Evolutionary conservation across 2,797 vertebrate genomes (phyloP), one percentile per base, ranked within the genome.

Genomic region (Erithacus rubecula): DNA sequence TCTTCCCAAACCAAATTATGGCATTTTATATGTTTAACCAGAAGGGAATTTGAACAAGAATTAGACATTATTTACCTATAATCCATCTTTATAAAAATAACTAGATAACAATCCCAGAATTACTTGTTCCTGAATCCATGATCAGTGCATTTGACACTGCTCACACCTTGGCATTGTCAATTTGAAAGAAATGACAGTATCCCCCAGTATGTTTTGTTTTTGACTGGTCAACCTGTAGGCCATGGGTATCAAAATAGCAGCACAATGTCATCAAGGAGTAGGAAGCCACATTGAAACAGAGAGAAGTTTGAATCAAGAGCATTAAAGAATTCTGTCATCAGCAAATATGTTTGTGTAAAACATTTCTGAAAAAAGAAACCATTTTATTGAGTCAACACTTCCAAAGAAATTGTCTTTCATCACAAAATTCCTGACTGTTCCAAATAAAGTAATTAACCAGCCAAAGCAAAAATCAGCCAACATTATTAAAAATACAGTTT

Each of bases 1-100:
- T 84, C 65, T 91, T 92, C 77, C 62, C 83, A 67, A 96, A 90
- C 75, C 62, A 95, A 94, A 97, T 52, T 37, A 91, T 72, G 18
- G 65, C n/a, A 75, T 59, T 90, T 64, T 55, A 51, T 63, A 87
- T 90, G n/a, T 85, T 81, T 91, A 87, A 77, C 37, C 71, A 89
- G 74, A 72, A 63, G 41, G 29, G 44, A 74, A 84, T 60, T 58
- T 62, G 49, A 85, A 77, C 51, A 67, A 53, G 51, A 94, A 76
- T 44, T 63, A 72, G 69, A 44, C 6, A 52, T 58, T 51, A 75
- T 75, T 92, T 91, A 91, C 70, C 68, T 47, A 77, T 65, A 86
- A 51, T 86, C 64, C 19, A 69, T 27, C 44, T 67, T 82, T 21
- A 87, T 18, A 82, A 84, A 82, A 82, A 21, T 8, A 87, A 58